Evolutionary conservation across 2,888 invertebrate genomes (phyloP).

Genomic region (Macrophya annulata): DNA sequence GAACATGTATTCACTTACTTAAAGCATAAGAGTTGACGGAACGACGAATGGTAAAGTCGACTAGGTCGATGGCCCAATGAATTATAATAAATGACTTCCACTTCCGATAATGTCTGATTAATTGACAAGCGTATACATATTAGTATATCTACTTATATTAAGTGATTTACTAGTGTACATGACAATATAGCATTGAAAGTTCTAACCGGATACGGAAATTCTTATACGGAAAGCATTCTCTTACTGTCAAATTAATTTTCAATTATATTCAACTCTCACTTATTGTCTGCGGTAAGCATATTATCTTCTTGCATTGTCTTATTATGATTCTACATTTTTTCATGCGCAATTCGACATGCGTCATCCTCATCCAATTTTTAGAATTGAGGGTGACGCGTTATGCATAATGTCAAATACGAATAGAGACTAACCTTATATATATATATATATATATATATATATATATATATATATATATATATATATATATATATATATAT

Average conservation of each 20-base stretch:
- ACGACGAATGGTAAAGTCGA: slow-evolving; percentile 18
- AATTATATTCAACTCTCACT: slow-evolving; percentile 25
- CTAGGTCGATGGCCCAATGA: slow-evolving; percentile 43
- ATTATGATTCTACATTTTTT: background rate
- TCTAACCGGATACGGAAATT: slow-evolving; percentile 51
- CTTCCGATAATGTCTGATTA: slow-evolving; percentile 41
- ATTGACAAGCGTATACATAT: slow-evolving; percentile 27
- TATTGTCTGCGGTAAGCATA: background rate
- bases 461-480: too few species aligned
- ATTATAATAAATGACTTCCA: slow-evolving; percentile 47
- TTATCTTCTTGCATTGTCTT: background rate
- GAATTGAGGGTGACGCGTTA: background rate
- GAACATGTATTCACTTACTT: background rate
- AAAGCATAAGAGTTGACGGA: background rate
- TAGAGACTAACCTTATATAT: too few species aligned
- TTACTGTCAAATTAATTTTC: slow-evolving; percentile 1
- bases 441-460: too few species aligned
- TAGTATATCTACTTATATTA: background rate
- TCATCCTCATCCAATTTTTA: background rate
- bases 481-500: too few species aligned
- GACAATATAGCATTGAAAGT: slow-evolving; percentile 21
- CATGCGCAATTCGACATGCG: background rate
- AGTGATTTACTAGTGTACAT: background rate
- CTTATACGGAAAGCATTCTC: slow-evolving; percentile 26
- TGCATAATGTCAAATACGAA: background rate